These are phyloP conservation scores for Metallyticus violacea DNA, from an alignment of 2,888 invertebrate genomes.

Conservation along the genomic window DNA sequence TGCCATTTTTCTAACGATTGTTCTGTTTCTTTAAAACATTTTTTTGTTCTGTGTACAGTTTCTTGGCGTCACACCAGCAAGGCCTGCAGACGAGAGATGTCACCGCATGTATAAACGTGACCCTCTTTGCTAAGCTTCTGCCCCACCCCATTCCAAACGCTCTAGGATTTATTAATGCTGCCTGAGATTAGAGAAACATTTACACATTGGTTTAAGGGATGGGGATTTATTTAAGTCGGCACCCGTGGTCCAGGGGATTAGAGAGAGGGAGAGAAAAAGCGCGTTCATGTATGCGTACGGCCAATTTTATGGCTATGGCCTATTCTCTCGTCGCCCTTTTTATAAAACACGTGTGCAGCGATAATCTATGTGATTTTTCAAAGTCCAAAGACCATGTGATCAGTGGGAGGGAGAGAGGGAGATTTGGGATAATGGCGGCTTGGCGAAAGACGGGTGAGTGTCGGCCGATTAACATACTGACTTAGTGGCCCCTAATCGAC, in stretches of 20 bases:
- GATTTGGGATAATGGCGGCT: no score
- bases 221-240: slow-evolving; percentile 1
- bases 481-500: not conserved
- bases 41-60: no score
- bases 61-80: not conserved
- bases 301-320: not conserved
- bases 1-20: no score
- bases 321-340: not conserved
- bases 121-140: not conserved
- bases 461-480: not conserved
- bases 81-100: not conserved
- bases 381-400: not conserved
- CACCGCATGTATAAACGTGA: no score
- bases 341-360: not conserved
- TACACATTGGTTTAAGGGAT: not conserved
- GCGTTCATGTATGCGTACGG: not conserved
- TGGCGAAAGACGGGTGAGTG: not conserved
- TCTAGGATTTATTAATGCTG: not conserved
- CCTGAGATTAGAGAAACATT: slow-evolving; percentile 7
- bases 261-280: not conserved
- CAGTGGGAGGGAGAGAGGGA: no score
- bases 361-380: not conserved
- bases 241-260: not conserved
- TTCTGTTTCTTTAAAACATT: no score
- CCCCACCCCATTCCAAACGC: not conserved